Conservation (phyloP, 2,888 invertebrate species). For the Eristalis pertinax region DNA sequence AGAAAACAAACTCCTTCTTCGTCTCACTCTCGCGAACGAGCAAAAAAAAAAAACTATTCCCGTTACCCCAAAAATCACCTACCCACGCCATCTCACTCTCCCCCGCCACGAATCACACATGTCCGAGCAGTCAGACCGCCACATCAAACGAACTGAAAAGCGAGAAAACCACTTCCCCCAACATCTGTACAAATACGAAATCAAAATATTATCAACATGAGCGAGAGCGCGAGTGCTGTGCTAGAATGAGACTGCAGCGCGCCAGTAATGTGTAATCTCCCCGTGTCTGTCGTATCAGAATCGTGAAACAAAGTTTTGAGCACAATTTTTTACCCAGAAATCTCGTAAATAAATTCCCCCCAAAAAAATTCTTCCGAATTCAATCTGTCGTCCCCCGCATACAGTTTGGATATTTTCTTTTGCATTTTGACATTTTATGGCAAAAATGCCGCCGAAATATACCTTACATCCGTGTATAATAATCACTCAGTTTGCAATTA, state of each 20-base stretch:
- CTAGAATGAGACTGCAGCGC: slow-evolving; percentile 62
- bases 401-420: slow-evolving; percentile 47
- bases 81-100: background rate
- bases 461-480: slow-evolving; percentile 57
- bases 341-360: slow-evolving; percentile 33
- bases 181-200: slow-evolving; percentile 31
- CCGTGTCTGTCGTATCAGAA: slow-evolving; percentile 60
- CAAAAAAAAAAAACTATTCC: slow-evolving; percentile 8
- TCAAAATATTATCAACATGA: slow-evolving; percentile 64
- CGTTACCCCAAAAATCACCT: background rate
- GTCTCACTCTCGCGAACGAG: slow-evolving; percentile 6
- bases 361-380: slow-evolving; percentile 14
- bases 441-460: slow-evolving; percentile 64
- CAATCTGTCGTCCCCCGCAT: background rate
- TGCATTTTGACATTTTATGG: slow-evolving; percentile 22
- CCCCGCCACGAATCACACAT: background rate
- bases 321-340: slow-evolving; percentile 42
- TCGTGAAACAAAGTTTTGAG: slow-evolving; percentile 49
- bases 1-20: slow-evolving; percentile 50
- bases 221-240: slow-evolving; percentile 48
- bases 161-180: slow-evolving; percentile 2
- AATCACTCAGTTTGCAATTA: slow-evolving; percentile 64
- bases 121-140: background rate
- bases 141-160: background rate
- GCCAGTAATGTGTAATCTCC: slow-evolving; percentile 61